Conservation (phyloP, 2,797 vertebrate species). For the Catharus ustulatus region DNA sequence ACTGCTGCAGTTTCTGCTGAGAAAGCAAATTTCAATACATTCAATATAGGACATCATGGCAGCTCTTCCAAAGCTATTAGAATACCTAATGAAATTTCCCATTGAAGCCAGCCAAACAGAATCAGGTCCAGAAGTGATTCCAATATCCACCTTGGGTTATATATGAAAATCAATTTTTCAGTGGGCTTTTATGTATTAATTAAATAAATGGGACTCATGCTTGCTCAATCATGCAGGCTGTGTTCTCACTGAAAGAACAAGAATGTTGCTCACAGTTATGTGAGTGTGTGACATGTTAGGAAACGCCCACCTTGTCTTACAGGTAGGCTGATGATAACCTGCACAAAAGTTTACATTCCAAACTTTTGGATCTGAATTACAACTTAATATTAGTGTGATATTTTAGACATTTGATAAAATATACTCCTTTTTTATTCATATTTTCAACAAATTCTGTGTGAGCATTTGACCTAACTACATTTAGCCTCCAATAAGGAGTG, state of each 20-base stretch:
- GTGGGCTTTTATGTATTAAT: slow-evolving; percentile 4
- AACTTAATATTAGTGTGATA: background rate
- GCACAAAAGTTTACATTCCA: background rate
- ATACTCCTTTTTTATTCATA: fast-evolving
- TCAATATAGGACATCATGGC: background rate
- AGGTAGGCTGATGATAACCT: background rate
- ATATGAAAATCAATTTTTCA: slow-evolving; percentile 30
- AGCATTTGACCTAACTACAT: slow-evolving; percentile 12
- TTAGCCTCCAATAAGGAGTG: background rate
- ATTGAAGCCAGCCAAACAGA: background rate
- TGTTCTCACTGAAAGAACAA: background rate
- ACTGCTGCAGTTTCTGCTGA: background rate
- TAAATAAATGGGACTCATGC: background rate
- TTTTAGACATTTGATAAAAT: background rate
- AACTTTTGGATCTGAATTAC: background rate
- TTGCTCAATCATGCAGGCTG: background rate
- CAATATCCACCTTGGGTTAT: background rate
- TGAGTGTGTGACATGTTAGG: background rate
- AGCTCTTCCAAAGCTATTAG: slow-evolving; percentile 26
- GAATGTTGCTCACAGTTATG: background rate
- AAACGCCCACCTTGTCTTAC: background rate
- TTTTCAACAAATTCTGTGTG: background rate
- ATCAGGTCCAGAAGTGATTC: slow-evolving; percentile 12
- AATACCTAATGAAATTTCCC: slow-evolving; percentile 32
- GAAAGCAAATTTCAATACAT: background rate